Evolutionary conservation across 2,797 vertebrate species (phyloP).

Genomic region (Etheostoma perlongum): DNA sequence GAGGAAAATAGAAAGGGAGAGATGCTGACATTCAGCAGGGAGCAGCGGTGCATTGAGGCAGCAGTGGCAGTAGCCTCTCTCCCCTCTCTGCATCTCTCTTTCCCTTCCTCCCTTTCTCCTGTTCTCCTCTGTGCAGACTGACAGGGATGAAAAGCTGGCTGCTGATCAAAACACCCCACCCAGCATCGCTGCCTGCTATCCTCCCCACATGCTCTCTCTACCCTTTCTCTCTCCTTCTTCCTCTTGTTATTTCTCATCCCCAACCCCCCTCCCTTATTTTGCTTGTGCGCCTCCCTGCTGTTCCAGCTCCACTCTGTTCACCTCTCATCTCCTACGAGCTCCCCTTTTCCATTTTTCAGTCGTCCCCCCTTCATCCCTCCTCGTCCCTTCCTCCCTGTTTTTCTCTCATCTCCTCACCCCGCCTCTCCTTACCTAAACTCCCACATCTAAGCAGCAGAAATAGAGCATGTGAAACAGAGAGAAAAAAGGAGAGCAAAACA

Average conservation of each 20-base stretch:
- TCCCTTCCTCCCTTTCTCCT: conserved; percentile 45
- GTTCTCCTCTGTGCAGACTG: conserved; percentile 77
- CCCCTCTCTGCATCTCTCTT: conserved; percentile 18
- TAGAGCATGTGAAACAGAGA: conserved; percentile 70
- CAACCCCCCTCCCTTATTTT: conserved; percentile 37
- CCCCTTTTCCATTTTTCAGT: conserved; percentile 59
- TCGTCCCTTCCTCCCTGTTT: conserved; percentile 48
- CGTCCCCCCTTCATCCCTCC: conserved; percentile 65
- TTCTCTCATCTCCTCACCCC: conserved; percentile 58
- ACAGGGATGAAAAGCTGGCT: conserved; percentile 82
- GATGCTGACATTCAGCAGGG: conserved; percentile 80
- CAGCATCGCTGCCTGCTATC: conserved; percentile 69
- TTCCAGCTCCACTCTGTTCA: conserved; percentile 66
- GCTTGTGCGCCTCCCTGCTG: conserved; percentile 61
- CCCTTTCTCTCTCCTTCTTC: conserved; percentile 48
- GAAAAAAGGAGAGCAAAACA: conserved; percentile 67
- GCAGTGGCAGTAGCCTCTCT: conserved; percentile 64
- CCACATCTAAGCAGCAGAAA: conserved; percentile 78
- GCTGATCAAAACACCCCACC: conserved; percentile 85
- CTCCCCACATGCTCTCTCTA: conserved; percentile 61
- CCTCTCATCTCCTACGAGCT: conserved; percentile 72
- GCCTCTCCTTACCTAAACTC: conserved; percentile 75
- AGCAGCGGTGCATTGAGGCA: conserved; percentile 81
- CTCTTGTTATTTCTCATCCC: conserved; percentile 60
- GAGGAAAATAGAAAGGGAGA: conserved; percentile 29